Evolutionary conservation across 2,888 invertebrate genomes (phyloP), one percentile per base, ranked within the genome.

Genomic region (Geotrupes spiniger): DNA sequence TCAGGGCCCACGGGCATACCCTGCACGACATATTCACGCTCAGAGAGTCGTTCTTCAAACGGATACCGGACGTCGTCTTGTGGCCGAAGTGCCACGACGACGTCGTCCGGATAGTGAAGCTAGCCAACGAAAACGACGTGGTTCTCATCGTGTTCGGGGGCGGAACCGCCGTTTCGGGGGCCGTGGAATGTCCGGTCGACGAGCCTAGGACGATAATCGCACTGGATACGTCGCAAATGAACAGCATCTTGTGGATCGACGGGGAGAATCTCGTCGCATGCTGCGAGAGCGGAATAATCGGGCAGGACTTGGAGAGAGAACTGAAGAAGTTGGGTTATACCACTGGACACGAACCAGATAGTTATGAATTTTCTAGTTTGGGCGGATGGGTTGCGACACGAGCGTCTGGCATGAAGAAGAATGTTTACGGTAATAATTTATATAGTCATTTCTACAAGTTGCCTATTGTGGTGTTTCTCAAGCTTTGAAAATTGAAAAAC

Each of bases 331-430:
- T 84, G 17, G 93, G 92, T 0, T 85, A 82, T 63, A 96, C 95
- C 0, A 86, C 90, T 1, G 99, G 99, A 0, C 96, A 99, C 70
- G 98, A 99, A 69, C 99, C 99, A 0, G 99, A 99, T 69, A 97
- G 96, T 1, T 94, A 92, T 72, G 98, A 99, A 74, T 99, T 99
- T 75, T 92, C 92, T 1, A 90, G 92, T 9, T 79, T 99, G 1
- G 98, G 98, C 3, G 98, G 98, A 1, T 99, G 99, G 98, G 72
- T 74, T 4, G 73, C 74, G 1, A 74, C 74, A 1, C 63, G 74
- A 57, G 74, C 74, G 2, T 73, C 73, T 26, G 98, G 99, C 43
- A 97, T 97, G 96, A 97, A 97, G 78, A 97, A 97, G 73, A 99
- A 99, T 71, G 84, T 89, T 0, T 99, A 98, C 60, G 97, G 97